Base-by-base conservation (phyloP, 2,888 invertebrate genomes). In the Lymantria dispar region DNA sequence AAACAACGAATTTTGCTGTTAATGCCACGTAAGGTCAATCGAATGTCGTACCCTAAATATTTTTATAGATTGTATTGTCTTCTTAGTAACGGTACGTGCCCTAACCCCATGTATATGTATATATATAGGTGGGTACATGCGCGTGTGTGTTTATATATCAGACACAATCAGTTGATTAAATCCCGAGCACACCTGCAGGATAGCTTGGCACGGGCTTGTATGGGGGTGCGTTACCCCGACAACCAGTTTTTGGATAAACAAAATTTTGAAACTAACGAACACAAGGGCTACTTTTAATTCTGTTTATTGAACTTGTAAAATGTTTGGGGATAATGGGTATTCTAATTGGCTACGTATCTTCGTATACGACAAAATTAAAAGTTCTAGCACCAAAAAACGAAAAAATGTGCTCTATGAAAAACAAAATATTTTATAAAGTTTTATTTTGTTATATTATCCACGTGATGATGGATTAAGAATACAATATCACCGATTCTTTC, bases 121-220 rank as follows among this genome's bases (percentile, higher is more conserved):
- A 48, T 47, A 47, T 33, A 57, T 52, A 52, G 46, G 47, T 59
- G 44, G 43, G 58, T 64, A 50, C n/a, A n/a, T 57, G 58, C 59
- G 61, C 47, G 50, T 54, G 51, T 67, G 64, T 57, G 62, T 58
- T 58, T 57, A 52, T 61, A 60, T 58, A 56, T 80, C 79, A 75
- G 79, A 77, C 70, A 77, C 83, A 87, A 87, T 88, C 86, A 88
- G 83, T 82, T 83, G 87, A 87, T 87, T 84, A 86, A 89, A 88
- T 88, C 87, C 87, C 61, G 64, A 51, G 79, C 84, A 85, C 89
- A 87, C 87, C 87, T 87, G 87, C 87, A 72, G 72, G 76, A 70
- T 65, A 72, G 74, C 63, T 63, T 62, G 61, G 56, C 58, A 64
- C 63, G 56, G 56, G 66, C 58, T 43, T 13, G 36, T 39, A 12